Evolutionary conservation across 2,113 vertebrate species (phyloP).

Genomic region (Galemys pyrenaicus): DNA sequence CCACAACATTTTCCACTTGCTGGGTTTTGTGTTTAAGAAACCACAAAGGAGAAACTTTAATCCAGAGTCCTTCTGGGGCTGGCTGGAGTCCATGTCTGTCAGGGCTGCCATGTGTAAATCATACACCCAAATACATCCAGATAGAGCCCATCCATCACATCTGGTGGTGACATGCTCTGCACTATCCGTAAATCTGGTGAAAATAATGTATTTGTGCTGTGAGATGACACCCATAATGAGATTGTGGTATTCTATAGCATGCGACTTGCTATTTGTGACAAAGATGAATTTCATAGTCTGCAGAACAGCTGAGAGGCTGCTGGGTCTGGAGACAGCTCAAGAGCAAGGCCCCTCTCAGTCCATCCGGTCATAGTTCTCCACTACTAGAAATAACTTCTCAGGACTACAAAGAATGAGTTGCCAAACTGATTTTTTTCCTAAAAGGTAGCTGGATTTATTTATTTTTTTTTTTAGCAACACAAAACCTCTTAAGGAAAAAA

Average conservation of each 20-base stretch:
- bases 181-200: constrained; percentile 77
- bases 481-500: constrained; percentile 38
- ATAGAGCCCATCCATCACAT: constrained; percentile 74
- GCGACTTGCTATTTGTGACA: constrained; percentile 80
- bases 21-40: constrained; percentile 75
- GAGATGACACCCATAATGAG: constrained; percentile 82
- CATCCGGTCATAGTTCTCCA: not conserved
- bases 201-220: constrained; percentile 80
- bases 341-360: constrained; percentile 19
- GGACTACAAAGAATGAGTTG: constrained; percentile 39
- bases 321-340: not conserved
- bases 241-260: constrained; percentile 78
- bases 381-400: constrained; percentile 49
- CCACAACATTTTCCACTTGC: constrained; percentile 27
- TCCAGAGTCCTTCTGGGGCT: constrained; percentile 55
- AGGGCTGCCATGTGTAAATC: constrained; percentile 77
- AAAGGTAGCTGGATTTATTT: constrained; percentile 38
- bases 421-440: constrained; percentile 63
- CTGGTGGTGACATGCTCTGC: not conserved
- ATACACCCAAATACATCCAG: constrained; percentile 54
- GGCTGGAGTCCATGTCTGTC: constrained; percentile 52
- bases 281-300: constrained; percentile 78
- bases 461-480: constrained; percentile 58
- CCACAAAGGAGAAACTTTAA: constrained; percentile 80
- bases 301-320: constrained; percentile 30